These are phyloP conservation scores for Linnaemya vulpina DNA, from an alignment of 2,888 invertebrate species.

Conservation along the genomic window DNA sequence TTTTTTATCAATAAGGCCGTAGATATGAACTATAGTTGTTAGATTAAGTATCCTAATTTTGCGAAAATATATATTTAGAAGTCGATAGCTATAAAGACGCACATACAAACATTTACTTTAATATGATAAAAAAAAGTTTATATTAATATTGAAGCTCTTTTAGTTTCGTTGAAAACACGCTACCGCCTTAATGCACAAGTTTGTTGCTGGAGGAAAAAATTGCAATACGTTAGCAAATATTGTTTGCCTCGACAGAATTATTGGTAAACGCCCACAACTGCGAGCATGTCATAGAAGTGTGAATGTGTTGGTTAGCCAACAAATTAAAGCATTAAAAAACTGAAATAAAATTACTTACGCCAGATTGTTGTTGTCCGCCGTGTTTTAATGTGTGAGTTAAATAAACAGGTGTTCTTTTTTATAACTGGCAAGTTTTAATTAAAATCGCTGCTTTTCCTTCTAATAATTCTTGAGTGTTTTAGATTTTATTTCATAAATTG, in stretches of 20 bases:
- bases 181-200: not conserved
- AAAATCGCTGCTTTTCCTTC: too few species aligned
- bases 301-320: constrained; percentile 22
- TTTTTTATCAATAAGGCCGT: too few species aligned
- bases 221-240: constrained; percentile 6
- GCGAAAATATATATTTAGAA: too few species aligned
- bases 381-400: constrained; percentile 10
- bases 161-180: not conserved
- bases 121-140: too few species aligned
- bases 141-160: too few species aligned
- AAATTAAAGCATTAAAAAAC: constrained; percentile 15
- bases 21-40: too few species aligned
- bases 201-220: not conserved
- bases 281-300: not conserved
- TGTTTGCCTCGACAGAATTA: constrained; percentile 39
- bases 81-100: too few species aligned
- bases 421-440: not conserved
- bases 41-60: too few species aligned
- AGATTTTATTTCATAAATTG: too few species aligned
- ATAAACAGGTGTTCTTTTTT: constrained; percentile 5
- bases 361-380: not conserved
- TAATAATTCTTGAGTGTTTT: too few species aligned
- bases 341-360: constrained; percentile 10
- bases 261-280: constrained; percentile 61
- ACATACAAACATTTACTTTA: not conserved